Evolutionary conservation across 2,888 invertebrate genomes (phyloP).

Genomic region (Melieria crassipennis): DNA sequence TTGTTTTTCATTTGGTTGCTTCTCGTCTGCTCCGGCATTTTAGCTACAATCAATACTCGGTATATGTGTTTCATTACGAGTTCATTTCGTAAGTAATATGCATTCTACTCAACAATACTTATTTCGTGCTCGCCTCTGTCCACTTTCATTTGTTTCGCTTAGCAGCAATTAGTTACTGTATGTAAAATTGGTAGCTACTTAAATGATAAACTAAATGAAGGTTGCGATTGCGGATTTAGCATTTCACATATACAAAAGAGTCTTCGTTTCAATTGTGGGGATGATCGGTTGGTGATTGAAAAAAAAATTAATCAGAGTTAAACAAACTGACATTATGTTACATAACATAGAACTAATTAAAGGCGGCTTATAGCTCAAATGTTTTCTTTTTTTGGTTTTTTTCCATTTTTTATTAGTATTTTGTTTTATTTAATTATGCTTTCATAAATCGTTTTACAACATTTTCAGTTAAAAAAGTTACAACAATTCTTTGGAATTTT

Average conservation of each 20-base stretch:
- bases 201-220: slow-evolving; percentile 26
- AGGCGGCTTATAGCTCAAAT: slow-evolving; percentile 57
- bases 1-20: slow-evolving; percentile 2
- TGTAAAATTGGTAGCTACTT: slow-evolving; percentile 40
- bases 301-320: too few relatives aligned
- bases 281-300: neutral
- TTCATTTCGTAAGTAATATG: slow-evolving; percentile 4
- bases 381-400: slow-evolving; percentile 42
- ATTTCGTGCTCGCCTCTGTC: neutral
- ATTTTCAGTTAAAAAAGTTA: slow-evolving; percentile 28
- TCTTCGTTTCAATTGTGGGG: slow-evolving; percentile 1
- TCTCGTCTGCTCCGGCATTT: neutral
- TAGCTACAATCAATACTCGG: slow-evolving; percentile 19
- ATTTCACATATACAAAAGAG: slow-evolving; percentile 45
- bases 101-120: neutral
- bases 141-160: neutral
- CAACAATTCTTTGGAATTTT: slow-evolving; percentile 23
- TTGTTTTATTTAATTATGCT: too few relatives aligned
- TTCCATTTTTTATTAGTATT: neutral
- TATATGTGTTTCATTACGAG: slow-evolving; percentile 36
- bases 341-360: slow-evolving; percentile 47
- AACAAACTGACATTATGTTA: too few relatives aligned
- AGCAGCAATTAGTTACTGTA: slow-evolving; percentile 20
- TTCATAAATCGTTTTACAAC: slow-evolving; percentile 33
- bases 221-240: slow-evolving; percentile 13